Conservation (phyloP, 2,113 vertebrate genomes). For the Tragelaphus imberbis region DNA sequence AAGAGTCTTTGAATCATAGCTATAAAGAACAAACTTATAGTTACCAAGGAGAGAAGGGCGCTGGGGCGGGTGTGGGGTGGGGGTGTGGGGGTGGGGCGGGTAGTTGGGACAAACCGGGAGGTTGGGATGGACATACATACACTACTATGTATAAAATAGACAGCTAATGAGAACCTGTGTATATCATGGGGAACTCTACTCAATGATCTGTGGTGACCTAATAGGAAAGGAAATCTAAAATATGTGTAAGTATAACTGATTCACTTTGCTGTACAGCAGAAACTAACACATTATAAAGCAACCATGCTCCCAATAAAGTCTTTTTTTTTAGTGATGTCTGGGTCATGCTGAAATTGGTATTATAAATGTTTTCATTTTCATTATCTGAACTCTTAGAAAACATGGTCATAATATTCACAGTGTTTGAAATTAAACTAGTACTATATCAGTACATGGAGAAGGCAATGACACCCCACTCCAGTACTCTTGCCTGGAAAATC, state of each 20-base stretch:
- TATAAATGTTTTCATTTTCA: not conserved
- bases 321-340: not conserved
- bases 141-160: not conserved
- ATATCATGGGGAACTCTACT: too few relatives aligned
- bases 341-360: not conserved
- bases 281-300: too few relatives aligned
- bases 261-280: too few relatives aligned
- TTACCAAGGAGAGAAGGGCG: not conserved
- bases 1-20: not conserved
- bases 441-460: not conserved
- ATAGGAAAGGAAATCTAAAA: too few relatives aligned
- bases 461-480: too few relatives aligned
- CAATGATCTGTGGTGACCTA: too few relatives aligned
- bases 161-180: too few relatives aligned
- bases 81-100: too few relatives aligned
- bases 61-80: too few relatives aligned
- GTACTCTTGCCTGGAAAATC: too few relatives aligned
- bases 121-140: not conserved
- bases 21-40: not conserved
- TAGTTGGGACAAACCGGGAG: not conserved
- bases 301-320: too few relatives aligned
- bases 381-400: not conserved
- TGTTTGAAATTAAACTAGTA: not conserved
- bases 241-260: too few relatives aligned
- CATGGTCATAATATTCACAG: not conserved